These are phyloP conservation scores for Neomonachus schauinslandi DNA, from an alignment of 2,113 vertebrate genomes.

Conservation along the genomic window DNA sequence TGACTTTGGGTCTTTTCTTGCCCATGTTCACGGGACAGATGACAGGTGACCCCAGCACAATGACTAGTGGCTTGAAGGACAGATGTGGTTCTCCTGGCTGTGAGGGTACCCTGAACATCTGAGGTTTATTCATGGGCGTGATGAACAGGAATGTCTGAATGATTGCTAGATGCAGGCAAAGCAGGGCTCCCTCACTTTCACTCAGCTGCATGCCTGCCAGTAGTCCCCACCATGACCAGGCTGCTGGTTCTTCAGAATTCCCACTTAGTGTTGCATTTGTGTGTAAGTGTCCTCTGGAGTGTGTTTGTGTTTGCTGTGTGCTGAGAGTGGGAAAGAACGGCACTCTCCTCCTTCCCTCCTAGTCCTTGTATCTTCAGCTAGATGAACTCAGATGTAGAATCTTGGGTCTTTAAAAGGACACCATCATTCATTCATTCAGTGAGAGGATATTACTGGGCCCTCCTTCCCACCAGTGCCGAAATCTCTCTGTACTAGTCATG, in stretches of 20 bases:
- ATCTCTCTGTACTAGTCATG: not conserved
- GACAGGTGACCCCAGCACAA: not conserved
- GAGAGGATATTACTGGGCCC: not conserved
- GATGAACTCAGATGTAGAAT: not conserved
- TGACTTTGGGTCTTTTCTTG: slow-evolving; percentile 19
- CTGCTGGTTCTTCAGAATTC: not conserved
- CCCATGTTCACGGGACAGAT: not conserved
- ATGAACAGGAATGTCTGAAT: not conserved
- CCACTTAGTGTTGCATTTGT: not conserved
- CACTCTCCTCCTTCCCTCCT: not conserved
- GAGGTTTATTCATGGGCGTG: not conserved
- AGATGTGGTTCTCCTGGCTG: not conserved
- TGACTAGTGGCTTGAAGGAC: not conserved
- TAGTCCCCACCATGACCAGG: not conserved
- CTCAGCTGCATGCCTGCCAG: not conserved
- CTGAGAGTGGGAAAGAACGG: not conserved
- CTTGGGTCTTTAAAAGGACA: not conserved
- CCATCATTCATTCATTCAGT: not conserved
- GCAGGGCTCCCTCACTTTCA: not conserved
- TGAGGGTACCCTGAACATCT: not conserved
- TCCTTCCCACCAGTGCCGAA: not conserved
- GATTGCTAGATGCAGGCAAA: not conserved
- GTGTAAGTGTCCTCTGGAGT: not conserved
- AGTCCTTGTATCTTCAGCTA: not conserved
- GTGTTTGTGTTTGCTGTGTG: not conserved